phyloP scores from a whole-genome alignment of 2,113 vertebrate species.

The Coryphaenoides rupestris region DNA sequence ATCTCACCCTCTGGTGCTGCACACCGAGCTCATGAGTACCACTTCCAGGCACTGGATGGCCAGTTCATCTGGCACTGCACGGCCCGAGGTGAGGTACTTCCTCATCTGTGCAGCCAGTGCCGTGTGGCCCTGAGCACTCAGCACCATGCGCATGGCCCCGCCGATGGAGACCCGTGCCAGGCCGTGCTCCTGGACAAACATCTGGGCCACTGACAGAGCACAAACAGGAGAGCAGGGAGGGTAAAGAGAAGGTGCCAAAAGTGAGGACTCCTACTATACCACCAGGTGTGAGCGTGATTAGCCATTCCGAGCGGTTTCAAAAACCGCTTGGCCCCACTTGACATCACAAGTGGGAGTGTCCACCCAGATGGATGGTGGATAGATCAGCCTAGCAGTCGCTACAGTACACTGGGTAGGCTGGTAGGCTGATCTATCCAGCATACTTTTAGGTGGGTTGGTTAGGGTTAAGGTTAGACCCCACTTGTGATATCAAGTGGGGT shows the following conservation, averaged over 20 bases:
- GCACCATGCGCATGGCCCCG: constrained; percentile 71
- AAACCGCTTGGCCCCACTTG: too few species aligned
- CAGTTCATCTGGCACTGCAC: constrained; percentile 81
- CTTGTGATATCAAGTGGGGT: too few species aligned
- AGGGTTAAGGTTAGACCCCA: too few species aligned
- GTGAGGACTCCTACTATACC: too few species aligned
- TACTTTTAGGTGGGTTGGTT: too few species aligned
- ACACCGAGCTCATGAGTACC: constrained; percentile 75
- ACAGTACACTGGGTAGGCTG: too few species aligned
- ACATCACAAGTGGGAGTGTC: too few species aligned
- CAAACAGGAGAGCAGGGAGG: not conserved
- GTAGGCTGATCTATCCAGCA: too few species aligned
- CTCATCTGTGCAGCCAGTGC: constrained; percentile 75
- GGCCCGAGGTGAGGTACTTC: constrained; percentile 77
- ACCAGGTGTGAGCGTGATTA: too few species aligned
- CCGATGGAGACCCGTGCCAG: constrained; percentile 80
- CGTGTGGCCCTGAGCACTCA: constrained; percentile 69
- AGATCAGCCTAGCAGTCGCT: too few species aligned
- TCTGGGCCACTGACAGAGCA: constrained; percentile 80
- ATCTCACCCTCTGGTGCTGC: constrained; percentile 71
- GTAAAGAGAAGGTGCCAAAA: not conserved
- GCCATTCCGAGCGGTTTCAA: too few species aligned
- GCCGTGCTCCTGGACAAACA: constrained; percentile 77
- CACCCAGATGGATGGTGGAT: too few species aligned
- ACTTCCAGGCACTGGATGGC: constrained; percentile 83